Conservation (phyloP, 2,113 vertebrate species). For the Monarcha castaneiventris region DNA sequence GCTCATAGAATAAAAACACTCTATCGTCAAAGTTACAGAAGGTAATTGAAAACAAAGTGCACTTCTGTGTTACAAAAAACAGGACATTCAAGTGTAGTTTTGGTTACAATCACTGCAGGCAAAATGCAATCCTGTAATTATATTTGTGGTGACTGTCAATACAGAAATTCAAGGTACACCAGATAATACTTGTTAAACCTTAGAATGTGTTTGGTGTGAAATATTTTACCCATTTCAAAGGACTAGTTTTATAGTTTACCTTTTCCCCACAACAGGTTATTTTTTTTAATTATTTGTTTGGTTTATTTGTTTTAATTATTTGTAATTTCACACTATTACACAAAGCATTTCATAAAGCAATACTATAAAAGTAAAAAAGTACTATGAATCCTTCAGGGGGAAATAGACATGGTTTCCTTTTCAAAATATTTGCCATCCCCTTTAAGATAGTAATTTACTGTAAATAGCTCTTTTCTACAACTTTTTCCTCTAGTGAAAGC, state of each 20-base stretch:
- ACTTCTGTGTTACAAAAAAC: not conserved
- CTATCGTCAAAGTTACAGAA: not conserved
- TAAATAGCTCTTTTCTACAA: not conserved
- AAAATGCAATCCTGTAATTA: not conserved
- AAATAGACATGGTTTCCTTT: not conserved
- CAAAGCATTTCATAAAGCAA: not conserved
- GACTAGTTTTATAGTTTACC: not conserved
- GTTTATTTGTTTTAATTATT: not conserved
- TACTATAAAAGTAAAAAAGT: not conserved
- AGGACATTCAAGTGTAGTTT: not conserved
- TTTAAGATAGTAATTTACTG: not conserved
- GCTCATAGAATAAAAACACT: not conserved
- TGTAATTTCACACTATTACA: not conserved
- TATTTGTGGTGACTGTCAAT: not conserved
- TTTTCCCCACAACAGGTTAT: not conserved
- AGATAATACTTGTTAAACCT: not conserved
- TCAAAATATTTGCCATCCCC: not conserved
- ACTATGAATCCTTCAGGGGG: not conserved
- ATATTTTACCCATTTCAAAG: not conserved
- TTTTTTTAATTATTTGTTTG: not conserved
- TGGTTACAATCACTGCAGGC: not conserved
- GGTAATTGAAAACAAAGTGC: not conserved
- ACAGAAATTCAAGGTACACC: not conserved
- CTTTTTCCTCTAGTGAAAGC: not conserved
- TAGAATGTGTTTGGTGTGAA: not conserved